These are phyloP conservation scores for Drosophila kanekoi DNA, from an alignment of 2,888 invertebrate species.

Conservation along the genomic window DNA sequence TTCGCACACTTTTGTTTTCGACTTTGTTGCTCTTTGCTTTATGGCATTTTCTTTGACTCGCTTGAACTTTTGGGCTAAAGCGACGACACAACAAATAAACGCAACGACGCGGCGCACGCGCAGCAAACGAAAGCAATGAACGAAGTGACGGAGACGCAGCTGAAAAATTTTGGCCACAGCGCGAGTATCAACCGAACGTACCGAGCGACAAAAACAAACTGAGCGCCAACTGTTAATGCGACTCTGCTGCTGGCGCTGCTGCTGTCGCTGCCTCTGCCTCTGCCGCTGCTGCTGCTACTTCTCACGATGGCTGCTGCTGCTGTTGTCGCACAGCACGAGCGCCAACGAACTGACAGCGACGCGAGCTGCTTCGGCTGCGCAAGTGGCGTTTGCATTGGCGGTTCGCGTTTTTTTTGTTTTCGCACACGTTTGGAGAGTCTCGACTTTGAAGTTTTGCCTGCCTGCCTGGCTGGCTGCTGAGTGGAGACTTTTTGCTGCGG, in stretches of 20 bases:
- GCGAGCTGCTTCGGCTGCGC: conserved; percentile 73
- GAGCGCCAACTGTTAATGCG: conserved; percentile 42
- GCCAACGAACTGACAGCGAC: conserved; percentile 64
- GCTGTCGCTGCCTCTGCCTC: conserved; percentile 11
- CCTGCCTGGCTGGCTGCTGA: conserved; percentile 17
- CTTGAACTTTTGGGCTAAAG: conserved; percentile 57
- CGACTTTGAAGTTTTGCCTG: conserved; percentile 62
- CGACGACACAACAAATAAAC: conserved; percentile 54
- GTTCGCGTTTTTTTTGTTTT: conserved; percentile 42
- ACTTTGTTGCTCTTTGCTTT: conserved; percentile 62
- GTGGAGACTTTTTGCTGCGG: conserved; percentile 42
- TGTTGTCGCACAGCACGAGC: conserved; percentile 62
- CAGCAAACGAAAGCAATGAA: conserved; percentile 42
- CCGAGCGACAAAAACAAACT: conserved; percentile 63
- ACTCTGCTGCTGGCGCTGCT: conserved; percentile 20
- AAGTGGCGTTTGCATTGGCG: conserved; percentile 72
- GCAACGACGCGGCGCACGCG: conserved; percentile 53
- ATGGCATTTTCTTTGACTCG: conserved; percentile 66
- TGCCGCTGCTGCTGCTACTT: conserved; percentile 17
- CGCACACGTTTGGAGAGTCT: conserved; percentile 61
- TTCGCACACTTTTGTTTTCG: conserved; percentile 72
- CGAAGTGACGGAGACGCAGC: conserved; percentile 24
- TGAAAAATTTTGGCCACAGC: conserved; percentile 23
- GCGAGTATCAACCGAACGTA: conserved; percentile 56
- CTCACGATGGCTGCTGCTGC: conserved; percentile 29